Evolutionary conservation across 2,888 invertebrate species (phyloP).

Genomic region (Pegoplata infirma): DNA sequence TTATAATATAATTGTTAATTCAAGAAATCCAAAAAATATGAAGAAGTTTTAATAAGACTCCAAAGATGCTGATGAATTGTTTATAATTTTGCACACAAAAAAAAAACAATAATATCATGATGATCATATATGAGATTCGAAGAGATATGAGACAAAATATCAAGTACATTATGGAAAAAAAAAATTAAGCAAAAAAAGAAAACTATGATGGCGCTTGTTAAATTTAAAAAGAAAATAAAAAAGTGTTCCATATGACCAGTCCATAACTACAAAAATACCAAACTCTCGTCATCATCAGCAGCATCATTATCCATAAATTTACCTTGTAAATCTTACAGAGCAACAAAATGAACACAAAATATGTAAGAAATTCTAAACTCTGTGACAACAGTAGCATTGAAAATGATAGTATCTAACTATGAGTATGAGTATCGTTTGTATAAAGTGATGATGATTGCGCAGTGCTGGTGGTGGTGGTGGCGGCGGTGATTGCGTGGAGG

Average conservation of each 20-base stretch:
- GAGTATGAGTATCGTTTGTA: too few relatives aligned
- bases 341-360: slow-evolving; percentile 5
- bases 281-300: background rate
- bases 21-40: slow-evolving; percentile 8
- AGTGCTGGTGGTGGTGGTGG: background rate
- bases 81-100: background rate
- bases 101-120: slow-evolving; percentile 17
- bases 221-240: slow-evolving; percentile 9
- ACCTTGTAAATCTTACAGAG: slow-evolving; percentile 36
- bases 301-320: background rate
- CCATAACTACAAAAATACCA: background rate
- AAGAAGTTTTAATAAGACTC: slow-evolving; percentile 20
- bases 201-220: slow-evolving; percentile 60
- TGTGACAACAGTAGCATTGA: slow-evolving; percentile 55
- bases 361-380: slow-evolving; percentile 55
- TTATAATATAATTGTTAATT: slow-evolving; percentile 41
- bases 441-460: background rate
- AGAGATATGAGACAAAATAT: slow-evolving; percentile 22
- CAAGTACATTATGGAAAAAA: background rate
- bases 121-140: slow-evolving; percentile 17
- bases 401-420: slow-evolving; percentile 33
- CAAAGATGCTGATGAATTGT: slow-evolving; percentile 11
- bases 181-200: slow-evolving; percentile 5
- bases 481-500: slow-evolving; percentile 22
- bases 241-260: background rate